Conservation (phyloP, 2,888 invertebrate species). For the Meghimatium bilineatum region DNA sequence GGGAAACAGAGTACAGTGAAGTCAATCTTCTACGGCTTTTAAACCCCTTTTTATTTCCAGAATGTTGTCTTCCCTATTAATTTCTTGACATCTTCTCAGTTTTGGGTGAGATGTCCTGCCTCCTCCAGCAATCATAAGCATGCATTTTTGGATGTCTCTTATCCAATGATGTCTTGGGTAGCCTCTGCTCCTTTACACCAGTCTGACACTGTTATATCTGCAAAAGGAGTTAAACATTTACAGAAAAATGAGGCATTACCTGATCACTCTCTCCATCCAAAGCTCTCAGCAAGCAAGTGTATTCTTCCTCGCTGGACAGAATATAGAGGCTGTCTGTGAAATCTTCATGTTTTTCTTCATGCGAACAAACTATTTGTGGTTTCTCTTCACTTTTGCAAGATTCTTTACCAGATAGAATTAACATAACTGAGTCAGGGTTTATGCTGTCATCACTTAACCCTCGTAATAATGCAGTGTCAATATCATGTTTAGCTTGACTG, state of each 20-base stretch:
- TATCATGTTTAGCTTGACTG: not conserved
- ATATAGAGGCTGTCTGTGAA: not conserved
- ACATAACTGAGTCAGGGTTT: too few relatives aligned
- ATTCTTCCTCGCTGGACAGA: constrained; percentile 1
- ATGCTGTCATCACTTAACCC: not conserved
- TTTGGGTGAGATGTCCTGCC: too few relatives aligned
- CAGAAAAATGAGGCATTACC: not conserved
- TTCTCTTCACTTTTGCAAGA: not conserved
- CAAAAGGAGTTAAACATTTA: not conserved
- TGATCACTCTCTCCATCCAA: constrained; percentile 30
- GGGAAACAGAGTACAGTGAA: too few relatives aligned
- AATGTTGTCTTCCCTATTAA: too few relatives aligned
- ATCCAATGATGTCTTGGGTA: too few relatives aligned
- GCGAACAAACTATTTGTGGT: not conserved
- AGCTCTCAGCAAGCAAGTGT: constrained; percentile 30
- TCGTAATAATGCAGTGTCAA: constrained; percentile 6
- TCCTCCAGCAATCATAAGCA: too few relatives aligned
- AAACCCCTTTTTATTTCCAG: too few relatives aligned
- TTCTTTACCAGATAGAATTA: not conserved
- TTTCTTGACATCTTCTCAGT: too few relatives aligned
- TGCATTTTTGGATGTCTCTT: too few relatives aligned
- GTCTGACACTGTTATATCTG: not conserved
- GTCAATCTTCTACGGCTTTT: too few relatives aligned
- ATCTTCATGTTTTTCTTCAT: not conserved
- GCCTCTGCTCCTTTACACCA: too few relatives aligned